Base-by-base conservation (phyloP, 2,797 vertebrate genomes). In the Trematomus bernacchii region DNA sequence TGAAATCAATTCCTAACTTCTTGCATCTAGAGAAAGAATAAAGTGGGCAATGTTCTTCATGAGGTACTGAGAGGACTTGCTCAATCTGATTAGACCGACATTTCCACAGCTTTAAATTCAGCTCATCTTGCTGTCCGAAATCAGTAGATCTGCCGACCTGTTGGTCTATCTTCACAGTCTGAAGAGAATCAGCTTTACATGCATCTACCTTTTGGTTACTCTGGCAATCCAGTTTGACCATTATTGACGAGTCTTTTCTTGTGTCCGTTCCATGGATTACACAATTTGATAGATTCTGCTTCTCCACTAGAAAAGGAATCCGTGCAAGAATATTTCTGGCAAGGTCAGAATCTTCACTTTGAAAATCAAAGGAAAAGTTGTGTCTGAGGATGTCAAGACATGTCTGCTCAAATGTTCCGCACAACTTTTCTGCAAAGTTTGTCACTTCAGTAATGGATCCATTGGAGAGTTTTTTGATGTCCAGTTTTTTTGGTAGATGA, bases 341-440 rank as follows among this genome's bases (percentile, higher is more conserved):
- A 14, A 37, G 10, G 4, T 84, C 81, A 47, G 65, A 53, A 53
- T 79, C 40, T 16, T 15, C 33, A 19, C 2, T 61, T 57, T 60
- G 65, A 1, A 27, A 58, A 65, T 53, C 59, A 16, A 78, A 18
- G 54, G 73, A 66, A 30, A 79, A 70, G 61, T 83, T 83, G 75
- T 80, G 77, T 62, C 14, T n/a, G 14, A 83, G 11, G 44, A 83
- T n/a, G 1, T 86, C 75, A 27, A 83, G 46, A 73, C 54, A 73
- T 63, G 78, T 78, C 52, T 78, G 50, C 15, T 78, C 68, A 83
- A 70, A 86, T 46, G 64, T 78, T n/a, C 84, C 80, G 69, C 77
- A 83, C 60, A 86, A 52, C 57, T 14, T 19, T 59, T 85, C 60
- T 46, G 74, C 71, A 66, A 83, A 85, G 51, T 66, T 55, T 18